These are phyloP conservation scores for Nemoura dubitans DNA, from an alignment of 2,888 invertebrate species.

Conservation along the genomic window DNA sequence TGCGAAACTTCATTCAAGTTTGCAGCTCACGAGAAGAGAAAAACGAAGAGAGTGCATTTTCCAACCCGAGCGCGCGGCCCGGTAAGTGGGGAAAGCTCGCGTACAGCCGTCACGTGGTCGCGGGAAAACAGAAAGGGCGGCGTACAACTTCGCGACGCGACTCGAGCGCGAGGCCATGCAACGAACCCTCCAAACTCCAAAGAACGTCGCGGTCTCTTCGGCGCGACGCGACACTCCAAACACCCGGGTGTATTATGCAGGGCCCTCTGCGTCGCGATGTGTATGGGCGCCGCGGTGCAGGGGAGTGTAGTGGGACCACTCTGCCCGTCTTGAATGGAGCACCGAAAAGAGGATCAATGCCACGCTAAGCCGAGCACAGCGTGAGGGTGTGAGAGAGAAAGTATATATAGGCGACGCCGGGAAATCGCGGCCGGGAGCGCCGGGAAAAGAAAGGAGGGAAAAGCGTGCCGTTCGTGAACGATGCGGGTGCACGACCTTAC, in stretches of 20 bases:
- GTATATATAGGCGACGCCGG: slow-evolving; percentile 1
- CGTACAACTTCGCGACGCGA: not conserved
- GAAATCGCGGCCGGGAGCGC: not conserved
- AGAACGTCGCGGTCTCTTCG: no score
- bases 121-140: not conserved
- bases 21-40: not conserved
- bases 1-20: not conserved
- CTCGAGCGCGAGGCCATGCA: not conserved
- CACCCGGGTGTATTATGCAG: no score
- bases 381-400: not conserved
- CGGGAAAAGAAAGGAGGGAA: not conserved
- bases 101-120: not conserved
- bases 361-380: not conserved
- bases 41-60: not conserved
- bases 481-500: not conserved
- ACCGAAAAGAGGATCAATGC: slow-evolving; percentile 45
- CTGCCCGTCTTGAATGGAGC: slow-evolving; percentile 47
- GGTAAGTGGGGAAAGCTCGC: not conserved
- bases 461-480: not conserved
- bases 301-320: slow-evolving; percentile 28
- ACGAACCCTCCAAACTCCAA: not conserved
- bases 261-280: no score
- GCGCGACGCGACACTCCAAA: no score
- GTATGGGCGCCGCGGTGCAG: no score
- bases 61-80: not conserved